Evolutionary conservation across 2,888 invertebrate species (phyloP).

Genomic region (Lagria hirta): DNA sequence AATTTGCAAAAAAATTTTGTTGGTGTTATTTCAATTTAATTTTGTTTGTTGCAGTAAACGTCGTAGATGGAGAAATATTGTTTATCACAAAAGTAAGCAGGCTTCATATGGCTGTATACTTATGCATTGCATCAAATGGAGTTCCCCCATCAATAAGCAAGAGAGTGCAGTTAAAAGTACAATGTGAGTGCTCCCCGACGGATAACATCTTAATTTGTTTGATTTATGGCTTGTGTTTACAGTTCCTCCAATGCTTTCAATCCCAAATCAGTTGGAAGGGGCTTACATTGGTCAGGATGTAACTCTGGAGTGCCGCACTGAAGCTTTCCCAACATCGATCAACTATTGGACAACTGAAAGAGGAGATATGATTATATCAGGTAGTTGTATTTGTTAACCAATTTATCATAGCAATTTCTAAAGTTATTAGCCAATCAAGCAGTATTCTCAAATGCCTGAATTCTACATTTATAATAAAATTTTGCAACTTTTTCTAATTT

Average conservation of each 20-base stretch:
- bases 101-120: conserved; percentile 89
- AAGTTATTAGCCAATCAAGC: too few relatives aligned
- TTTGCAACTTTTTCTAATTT: too few relatives aligned
- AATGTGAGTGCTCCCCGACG: conserved; percentile 65
- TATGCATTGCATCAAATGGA: conserved; percentile 91
- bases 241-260: conserved; percentile 94
- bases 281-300: conserved; percentile 88
- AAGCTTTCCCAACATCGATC: conserved; percentile 89
- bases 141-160: conserved; percentile 90
- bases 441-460: too few relatives aligned
- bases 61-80: conserved; percentile 83
- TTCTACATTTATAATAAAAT: too few relatives aligned
- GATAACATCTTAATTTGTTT: conserved; percentile 7
- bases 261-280: conserved; percentile 89
- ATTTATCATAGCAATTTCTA: not conserved
- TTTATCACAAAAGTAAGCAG: conserved; percentile 86
- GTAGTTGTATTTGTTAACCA: conserved; percentile 56
- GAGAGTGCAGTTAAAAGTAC: conserved; percentile 77
- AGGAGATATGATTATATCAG: conserved; percentile 91
- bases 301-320: conserved; percentile 85
- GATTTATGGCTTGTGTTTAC: conserved; percentile 34
- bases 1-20: too few relatives aligned
- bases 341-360: conserved; percentile 93
- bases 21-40: too few relatives aligned
- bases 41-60: conserved; percentile 68